Percentiles rank a stretch among this genome's conserved stretches.
Evolutionary conservation across 1,140 invertebrate species (phyloP).

Genomic region (Bursaphelenchus mucronatus): DNA sequence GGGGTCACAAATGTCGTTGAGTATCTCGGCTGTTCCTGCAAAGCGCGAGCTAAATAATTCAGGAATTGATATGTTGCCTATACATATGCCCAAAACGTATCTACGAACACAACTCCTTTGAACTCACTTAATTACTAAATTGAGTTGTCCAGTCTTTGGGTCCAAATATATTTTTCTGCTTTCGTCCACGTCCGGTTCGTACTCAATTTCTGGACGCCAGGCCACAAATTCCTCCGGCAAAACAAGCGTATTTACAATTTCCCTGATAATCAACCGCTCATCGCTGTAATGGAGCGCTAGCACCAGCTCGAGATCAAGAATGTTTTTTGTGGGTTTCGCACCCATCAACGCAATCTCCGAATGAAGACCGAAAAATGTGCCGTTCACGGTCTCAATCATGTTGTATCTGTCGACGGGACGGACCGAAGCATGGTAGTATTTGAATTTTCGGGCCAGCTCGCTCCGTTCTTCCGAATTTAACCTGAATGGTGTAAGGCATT

Average conservation of each 20-base stretch:
- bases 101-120: slow-evolving; percentile 8
- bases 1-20: too few relatives aligned
- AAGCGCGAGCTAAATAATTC: too few relatives aligned
- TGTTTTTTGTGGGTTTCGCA: slow-evolving; percentile 6
- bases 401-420: slow-evolving; percentile 40
- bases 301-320: slow-evolving; percentile 26
- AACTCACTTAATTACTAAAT: slow-evolving; percentile 35
- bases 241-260: slow-evolving; percentile 27
- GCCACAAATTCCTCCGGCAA: slow-evolving; percentile 42
- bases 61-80: too few relatives aligned
- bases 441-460: slow-evolving; percentile 48
- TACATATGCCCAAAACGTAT: background rate
- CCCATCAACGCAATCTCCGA: slow-evolving; percentile 23
- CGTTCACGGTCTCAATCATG: slow-evolving; percentile 44
- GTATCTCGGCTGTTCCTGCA: too few relatives aligned
- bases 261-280: slow-evolving; percentile 39
- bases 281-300: slow-evolving; percentile 35
- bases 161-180: slow-evolving; percentile 29
- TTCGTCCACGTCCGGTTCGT: background rate
- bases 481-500: slow-evolving; percentile 13
- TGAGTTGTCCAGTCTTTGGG: slow-evolving; percentile 48
- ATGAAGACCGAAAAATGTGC: slow-evolving; percentile 42
- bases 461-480: slow-evolving; percentile 43
- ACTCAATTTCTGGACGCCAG: slow-evolving; percentile 36
- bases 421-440: slow-evolving; percentile 46